Base-by-base conservation (phyloP, 2,113 vertebrate species). In the Acanthisitta chloris region DNA sequence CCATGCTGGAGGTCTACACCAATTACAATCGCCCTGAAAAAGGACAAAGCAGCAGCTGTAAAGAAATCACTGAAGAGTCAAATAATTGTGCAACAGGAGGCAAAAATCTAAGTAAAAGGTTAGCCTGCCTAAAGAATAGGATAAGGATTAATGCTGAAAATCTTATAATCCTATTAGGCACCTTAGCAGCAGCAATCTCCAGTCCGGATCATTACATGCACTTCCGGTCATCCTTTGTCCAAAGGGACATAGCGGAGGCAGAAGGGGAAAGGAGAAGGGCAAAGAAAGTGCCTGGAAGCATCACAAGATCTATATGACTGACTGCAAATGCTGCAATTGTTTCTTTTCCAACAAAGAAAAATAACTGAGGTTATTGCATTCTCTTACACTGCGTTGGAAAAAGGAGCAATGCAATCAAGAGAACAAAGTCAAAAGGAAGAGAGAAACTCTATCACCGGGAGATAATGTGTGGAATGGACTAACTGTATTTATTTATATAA, bases 101-200 rank as follows among this genome's bases (percentile, higher is more conserved):
- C 83, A 97, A 94, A 93, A 88, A 92, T 66, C 92, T 74, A 86
- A 93, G 88, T 66, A 86, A 92, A 93, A 96, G 94, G 82, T 94
- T 88, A 95, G 86, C 51, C 95, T 86, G 81, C 83, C 82, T 90
- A n/a, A 71, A 86, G 91, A 95, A 62, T 7, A 66, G 76, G 80
- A 88, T 91, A 64, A 81, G 80, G 88, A 97, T 94, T 95, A 90
- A 83, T 67, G 52, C 59, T 83, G 88, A 77, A 88, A 91, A 95
- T 90, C 88, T 88, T 62, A 54, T 93, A 97, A 95, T 94, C 94
- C 96, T 93, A 74, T 95, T 91, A 95, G 38, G 81, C 11, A 40
- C 20, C 72, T 4, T 71, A 86, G 40, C 48, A 95, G 66, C 81
- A 89, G 72, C 78, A 89, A 79, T 48, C 36, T 71, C 65, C 65